Evolutionary conservation across 2,113 vertebrate genomes (phyloP), one percentile per base, ranked within the genome.

Genomic region (Bostrychus sinensis): DNA sequence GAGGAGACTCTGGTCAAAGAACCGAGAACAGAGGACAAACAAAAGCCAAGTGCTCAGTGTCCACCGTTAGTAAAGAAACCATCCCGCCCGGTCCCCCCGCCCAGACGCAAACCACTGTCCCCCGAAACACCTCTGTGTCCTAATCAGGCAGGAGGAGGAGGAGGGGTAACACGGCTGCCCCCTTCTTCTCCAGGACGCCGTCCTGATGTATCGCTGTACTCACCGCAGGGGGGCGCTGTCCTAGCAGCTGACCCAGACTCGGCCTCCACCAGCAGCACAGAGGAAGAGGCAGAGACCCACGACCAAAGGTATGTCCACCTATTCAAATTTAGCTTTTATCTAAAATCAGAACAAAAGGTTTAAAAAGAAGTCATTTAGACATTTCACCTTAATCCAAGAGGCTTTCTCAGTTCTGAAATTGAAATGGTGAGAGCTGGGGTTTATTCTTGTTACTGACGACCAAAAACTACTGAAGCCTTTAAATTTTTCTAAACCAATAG

Each of bases 221-320:
- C 91, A 0, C 84, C 89, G 0, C 88, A 92, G 1, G 90, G 93
- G 38, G 91, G 81, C 1, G 4, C 81, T 4, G 65, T 66, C 8
- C 5, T 84, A 0, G 76, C 57, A 0, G 77, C 89, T 0, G 95
- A 98, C 60, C 92, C 88, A 0, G 97, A 98, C 71, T 97, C 96
- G 17, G 94, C 92, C 78, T 97, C 96, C 0, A 94, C 93, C 72
- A 98, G 96, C 87, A 97, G 96, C 87, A 93, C 95, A 0, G 97
- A 99, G 70, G 97, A 99, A 74, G 95, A 97, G 22, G 73, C 72
- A 17, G 96, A 98, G 3, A 32, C 42, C 10, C 72, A 60, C 14
- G 84, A 78, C 25, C 54, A 54, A 2, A 84, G 48, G 88, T 87
- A n/a, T n/a, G n/a, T n/a, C n/a, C n/a, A n/a, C n/a, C n/a, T n/a